phyloP scores from a whole-genome alignment of 2,888 invertebrate species.

The Melikaiella ostensackeni region DNA sequence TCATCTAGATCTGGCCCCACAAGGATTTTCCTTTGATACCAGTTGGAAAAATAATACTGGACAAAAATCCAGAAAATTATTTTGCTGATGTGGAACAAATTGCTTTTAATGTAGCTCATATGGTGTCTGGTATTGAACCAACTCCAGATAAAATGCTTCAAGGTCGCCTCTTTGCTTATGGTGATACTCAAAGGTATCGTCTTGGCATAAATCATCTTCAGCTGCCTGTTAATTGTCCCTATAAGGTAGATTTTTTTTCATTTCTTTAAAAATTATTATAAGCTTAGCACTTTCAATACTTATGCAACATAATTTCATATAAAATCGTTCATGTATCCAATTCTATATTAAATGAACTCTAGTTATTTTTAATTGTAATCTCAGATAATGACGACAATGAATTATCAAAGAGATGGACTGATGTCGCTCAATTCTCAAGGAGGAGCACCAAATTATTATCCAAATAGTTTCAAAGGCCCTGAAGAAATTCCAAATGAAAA shows the following conservation, averaged over 20 bases:
- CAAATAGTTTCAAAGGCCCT: slow-evolving; percentile 96
- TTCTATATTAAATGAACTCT: neutral
- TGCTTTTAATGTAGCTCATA: slow-evolving; percentile 91
- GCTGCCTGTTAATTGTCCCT: slow-evolving; percentile 96
- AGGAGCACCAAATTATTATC: slow-evolving; percentile 96
- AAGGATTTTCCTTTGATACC: slow-evolving; percentile 89
- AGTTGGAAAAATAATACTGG: slow-evolving; percentile 89
- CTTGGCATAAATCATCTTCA: slow-evolving; percentile 94
- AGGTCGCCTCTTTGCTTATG: slow-evolving; percentile 90
- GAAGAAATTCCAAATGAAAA: slow-evolving; percentile 83
- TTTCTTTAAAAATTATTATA: neutral
- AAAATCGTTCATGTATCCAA: no score
- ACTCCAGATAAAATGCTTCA: slow-evolving; percentile 95
- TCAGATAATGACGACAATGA: slow-evolving; percentile 80
- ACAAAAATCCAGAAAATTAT: slow-evolving; percentile 93
- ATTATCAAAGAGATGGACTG: slow-evolving; percentile 95
- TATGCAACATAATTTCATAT: no score
- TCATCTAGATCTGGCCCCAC: slow-evolving; percentile 87
- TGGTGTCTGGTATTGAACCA: slow-evolving; percentile 94
- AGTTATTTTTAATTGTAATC: neutral
- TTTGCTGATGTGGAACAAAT: slow-evolving; percentile 95
- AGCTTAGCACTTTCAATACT: no score
- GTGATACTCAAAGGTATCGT: slow-evolving; percentile 92
- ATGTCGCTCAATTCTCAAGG: slow-evolving; percentile 88
- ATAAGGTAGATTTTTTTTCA: slow-evolving; percentile 68